phyloP scores from a whole-genome alignment of 1,140 invertebrate species.

The Eupristina koningsbergeri region DNA sequence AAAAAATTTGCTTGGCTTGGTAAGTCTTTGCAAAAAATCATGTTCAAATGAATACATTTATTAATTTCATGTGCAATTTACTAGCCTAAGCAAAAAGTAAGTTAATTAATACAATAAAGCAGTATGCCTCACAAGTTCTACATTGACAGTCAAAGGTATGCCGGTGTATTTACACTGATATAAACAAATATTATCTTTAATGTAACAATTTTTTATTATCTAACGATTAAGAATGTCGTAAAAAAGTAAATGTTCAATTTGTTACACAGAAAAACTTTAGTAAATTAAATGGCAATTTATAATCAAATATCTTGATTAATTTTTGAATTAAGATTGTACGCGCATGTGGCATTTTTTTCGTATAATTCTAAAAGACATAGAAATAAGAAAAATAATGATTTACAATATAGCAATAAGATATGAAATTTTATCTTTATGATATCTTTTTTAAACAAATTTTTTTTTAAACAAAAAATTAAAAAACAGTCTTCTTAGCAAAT shows the following conservation, averaged over 20 bases:
- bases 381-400: no score
- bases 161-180: not conserved
- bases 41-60: not conserved
- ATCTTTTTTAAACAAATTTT: no score
- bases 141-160: not conserved
- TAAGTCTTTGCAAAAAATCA: not conserved
- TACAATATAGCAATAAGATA: no score
- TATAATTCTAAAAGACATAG: no score
- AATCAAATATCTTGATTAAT: not conserved
- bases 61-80: no score
- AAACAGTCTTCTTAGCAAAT: no score
- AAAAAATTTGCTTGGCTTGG: not conserved
- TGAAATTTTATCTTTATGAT: no score
- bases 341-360: no score
- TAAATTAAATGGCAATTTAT: not conserved
- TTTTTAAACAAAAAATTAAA: no score
- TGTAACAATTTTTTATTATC: not conserved
- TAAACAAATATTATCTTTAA: no score
- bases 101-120: not conserved
- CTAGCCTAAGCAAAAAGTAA: not conserved
- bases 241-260: not conserved
- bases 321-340: not conserved
- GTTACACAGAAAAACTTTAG: not conserved
- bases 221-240: not conserved
- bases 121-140: not conserved